Conservation (phyloP, 2,113 vertebrate species). For the Malurus melanocephalus region DNA sequence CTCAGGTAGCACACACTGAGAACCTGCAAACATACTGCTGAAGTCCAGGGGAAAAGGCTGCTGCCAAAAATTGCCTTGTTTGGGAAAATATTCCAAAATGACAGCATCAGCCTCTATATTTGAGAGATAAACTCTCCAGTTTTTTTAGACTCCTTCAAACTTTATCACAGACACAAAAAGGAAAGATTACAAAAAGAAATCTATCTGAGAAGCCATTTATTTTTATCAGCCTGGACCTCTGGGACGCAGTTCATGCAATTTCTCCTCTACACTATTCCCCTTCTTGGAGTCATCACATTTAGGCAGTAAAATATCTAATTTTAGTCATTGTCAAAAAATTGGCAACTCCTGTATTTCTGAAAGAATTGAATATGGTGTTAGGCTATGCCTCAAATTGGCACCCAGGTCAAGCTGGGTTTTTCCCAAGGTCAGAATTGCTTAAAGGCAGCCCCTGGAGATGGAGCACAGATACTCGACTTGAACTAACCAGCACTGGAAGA, state of each 20-base stretch:
- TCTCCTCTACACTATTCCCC: neutral
- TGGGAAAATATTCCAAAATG: neutral
- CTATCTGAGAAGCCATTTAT: neutral
- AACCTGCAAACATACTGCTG: neutral
- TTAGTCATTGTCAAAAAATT: neutral
- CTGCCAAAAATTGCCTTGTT: neutral
- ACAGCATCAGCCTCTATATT: neutral
- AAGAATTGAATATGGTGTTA: neutral
- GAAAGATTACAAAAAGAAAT: neutral
- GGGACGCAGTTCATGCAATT: neutral
- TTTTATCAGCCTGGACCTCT: neutral
- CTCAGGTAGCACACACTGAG: accelerated
- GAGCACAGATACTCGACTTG: neutral
- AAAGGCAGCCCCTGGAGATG: neutral
- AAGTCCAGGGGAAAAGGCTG: neutral
- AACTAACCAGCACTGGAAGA: neutral
- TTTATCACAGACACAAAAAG: neutral
- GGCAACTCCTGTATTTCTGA: neutral
- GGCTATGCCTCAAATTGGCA: neutral
- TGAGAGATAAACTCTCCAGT: neutral
- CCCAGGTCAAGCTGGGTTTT: neutral
- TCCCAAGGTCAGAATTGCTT: neutral
- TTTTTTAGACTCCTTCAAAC: neutral
- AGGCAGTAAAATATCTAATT: neutral
- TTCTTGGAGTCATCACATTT: neutral